These are phyloP conservation scores for Drosophila parvula DNA, from an alignment of 1,140 invertebrate species.

Conservation along the genomic window DNA sequence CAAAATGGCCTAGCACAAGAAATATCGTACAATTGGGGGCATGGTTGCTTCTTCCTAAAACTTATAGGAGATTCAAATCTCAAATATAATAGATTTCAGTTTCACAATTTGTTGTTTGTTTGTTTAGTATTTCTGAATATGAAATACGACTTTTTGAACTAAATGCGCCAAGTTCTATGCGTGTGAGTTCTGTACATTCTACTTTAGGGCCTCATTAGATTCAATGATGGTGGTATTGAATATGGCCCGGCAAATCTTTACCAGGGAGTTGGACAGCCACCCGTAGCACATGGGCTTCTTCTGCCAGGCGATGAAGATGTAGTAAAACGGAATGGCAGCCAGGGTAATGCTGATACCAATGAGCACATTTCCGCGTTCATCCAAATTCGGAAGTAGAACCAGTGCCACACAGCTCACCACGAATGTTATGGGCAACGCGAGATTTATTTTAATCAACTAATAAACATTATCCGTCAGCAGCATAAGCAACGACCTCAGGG, in stretches of 20 bases:
- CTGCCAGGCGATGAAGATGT: constrained; percentile 93
- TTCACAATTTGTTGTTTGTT: constrained; percentile 1
- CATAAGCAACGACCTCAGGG: constrained; percentile 89
- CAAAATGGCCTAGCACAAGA: constrained; percentile 30
- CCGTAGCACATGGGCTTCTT: constrained; percentile 86
- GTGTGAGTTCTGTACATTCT: constrained; percentile 14
- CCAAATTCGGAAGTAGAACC: constrained; percentile 92
- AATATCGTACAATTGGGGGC: constrained; percentile 61
- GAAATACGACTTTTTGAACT: constrained; percentile 38
- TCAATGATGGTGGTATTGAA: constrained; percentile 82
- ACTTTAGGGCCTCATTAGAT: constrained; percentile 65
- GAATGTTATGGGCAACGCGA: constrained; percentile 93
- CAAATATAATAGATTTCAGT: constrained; percentile 13
- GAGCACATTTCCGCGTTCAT: constrained; percentile 91
- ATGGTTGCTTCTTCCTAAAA: not conserved
- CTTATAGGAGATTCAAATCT: constrained; percentile 11
- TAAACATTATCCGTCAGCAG: constrained; percentile 89
- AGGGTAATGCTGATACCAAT: constrained; percentile 93
- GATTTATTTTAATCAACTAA: constrained; percentile 90
- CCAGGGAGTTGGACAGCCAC: constrained; percentile 64
- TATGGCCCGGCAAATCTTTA: constrained; percentile 75
- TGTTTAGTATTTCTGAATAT: constrained; percentile 40
- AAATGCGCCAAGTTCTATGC: constrained; percentile 44
- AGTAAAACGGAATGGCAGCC: constrained; percentile 96
- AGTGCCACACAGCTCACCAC: constrained; percentile 93